These are phyloP conservation scores for Odontomyia ornata DNA, from an alignment of 2,888 invertebrate genomes.

Conservation along the genomic window DNA sequence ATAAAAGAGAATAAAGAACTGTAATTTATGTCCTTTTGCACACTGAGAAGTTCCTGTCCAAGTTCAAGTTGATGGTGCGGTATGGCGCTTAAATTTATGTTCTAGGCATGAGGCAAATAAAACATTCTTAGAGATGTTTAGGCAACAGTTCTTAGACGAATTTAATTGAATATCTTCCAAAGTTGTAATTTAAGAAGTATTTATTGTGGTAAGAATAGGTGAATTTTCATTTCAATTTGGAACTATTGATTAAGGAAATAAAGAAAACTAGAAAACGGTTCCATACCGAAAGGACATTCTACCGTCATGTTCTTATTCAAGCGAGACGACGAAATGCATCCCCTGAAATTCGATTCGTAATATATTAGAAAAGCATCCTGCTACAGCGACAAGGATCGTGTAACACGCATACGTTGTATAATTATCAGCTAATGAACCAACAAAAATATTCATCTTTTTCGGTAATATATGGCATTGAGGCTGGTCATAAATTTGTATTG, in stretches of 20 bases:
- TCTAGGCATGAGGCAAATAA: background rate
- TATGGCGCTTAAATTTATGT: background rate
- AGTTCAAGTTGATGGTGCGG: background rate
- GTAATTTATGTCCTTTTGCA: background rate
- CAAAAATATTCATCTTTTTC: conserved; percentile 19
- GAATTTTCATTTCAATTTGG: background rate
- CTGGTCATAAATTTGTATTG: conserved; percentile 21
- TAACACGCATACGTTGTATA: conserved; percentile 15
- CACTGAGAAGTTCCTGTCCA: background rate
- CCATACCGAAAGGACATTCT: background rate
- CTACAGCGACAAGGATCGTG: background rate
- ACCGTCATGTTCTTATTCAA: background rate
- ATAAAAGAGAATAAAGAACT: background rate
- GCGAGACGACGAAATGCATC: background rate
- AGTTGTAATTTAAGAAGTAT: background rate
- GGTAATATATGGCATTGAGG: conserved; percentile 10
- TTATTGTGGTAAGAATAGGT: background rate
- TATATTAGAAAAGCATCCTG: background rate
- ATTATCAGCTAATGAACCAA: conserved; percentile 41
- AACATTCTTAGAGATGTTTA: background rate
- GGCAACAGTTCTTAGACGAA: background rate
- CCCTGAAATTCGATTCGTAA: background rate
- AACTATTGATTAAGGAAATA: background rate
- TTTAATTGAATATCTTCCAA: background rate
- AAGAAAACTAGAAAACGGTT: background rate